Conservation (phyloP, 2,113 vertebrate species). For the Phoxinus phoxinus region DNA sequence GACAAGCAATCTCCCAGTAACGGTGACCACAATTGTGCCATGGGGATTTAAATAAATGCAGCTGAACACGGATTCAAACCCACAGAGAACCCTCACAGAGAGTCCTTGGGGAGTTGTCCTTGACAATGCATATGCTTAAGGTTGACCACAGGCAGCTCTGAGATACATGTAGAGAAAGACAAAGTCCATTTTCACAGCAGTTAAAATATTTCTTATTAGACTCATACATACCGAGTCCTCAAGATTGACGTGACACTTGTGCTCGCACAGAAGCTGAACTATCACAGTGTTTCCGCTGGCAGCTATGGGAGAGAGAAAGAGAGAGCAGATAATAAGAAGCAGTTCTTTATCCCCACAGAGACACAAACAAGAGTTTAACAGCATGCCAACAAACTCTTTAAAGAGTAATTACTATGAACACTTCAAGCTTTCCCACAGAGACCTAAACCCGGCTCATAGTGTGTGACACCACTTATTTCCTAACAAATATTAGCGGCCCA, state of each 20-base stretch:
- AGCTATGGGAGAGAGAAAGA: constrained; percentile 70
- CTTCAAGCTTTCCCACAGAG: constrained; percentile 25
- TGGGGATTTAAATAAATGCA: constrained; percentile 32
- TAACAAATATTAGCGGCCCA: background rate
- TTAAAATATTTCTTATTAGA: constrained; percentile 4
- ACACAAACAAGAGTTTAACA: constrained; percentile 41
- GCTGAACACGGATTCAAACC: constrained; percentile 8
- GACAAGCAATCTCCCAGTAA: constrained; percentile 37
- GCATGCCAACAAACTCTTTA: constrained; percentile 13
- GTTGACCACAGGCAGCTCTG: constrained; percentile 37
- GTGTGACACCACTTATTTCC: background rate
- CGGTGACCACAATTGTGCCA: constrained; percentile 40
- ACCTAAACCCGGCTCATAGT: constrained; percentile 7
- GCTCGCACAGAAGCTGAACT: constrained; percentile 87
- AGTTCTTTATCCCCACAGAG: background rate
- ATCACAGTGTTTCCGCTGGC: constrained; percentile 81
- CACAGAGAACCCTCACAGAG: constrained; percentile 39
- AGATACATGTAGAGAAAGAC: background rate
- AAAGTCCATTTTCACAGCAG: background rate
- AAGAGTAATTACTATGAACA: constrained; percentile 13
- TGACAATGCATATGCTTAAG: constrained; percentile 42
- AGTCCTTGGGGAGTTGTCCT: constrained; percentile 4
- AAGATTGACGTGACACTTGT: constrained; percentile 84
- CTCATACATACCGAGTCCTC: constrained; percentile 86
- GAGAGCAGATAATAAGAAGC: background rate